phyloP scores from a whole-genome alignment of 2,797 vertebrate species.

The Tarsius wallacei region DNA sequence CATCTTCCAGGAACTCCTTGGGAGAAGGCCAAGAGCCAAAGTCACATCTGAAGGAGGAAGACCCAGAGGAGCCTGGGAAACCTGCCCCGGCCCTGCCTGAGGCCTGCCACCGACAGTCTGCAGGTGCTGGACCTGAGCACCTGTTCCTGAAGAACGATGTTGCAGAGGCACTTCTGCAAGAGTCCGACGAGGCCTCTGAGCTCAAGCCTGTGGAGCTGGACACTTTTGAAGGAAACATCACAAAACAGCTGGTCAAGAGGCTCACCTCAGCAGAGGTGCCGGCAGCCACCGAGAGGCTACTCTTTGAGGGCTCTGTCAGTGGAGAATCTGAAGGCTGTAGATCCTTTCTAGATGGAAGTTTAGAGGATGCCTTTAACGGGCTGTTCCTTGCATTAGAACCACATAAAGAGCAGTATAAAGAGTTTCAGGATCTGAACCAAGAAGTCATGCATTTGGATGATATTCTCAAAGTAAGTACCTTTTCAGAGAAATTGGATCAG shows the following conservation, averaged over 20 bases:
- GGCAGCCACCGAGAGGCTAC: constrained; percentile 85
- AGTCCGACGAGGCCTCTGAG: constrained; percentile 93
- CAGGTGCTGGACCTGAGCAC: constrained; percentile 86
- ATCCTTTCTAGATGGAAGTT: constrained; percentile 95
- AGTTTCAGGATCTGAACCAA: constrained; percentile 97
- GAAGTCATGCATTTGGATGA: constrained; percentile 98
- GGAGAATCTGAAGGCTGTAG: constrained; percentile 95
- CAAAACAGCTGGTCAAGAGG: constrained; percentile 97
- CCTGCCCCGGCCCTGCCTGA: constrained; percentile 86
- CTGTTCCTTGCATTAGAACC: constrained; percentile 96
- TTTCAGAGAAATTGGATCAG: not conserved
- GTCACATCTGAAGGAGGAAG: not conserved
- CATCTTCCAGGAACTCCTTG: constrained; percentile 81
- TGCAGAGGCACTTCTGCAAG: constrained; percentile 90
- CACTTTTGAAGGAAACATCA: constrained; percentile 96
- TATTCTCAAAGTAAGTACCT: constrained; percentile 95
- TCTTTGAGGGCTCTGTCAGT: constrained; percentile 89
- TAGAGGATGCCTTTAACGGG: constrained; percentile 97
- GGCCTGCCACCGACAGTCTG: constrained; percentile 86
- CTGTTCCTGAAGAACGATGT: constrained; percentile 92
- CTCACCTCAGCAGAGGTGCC: constrained; percentile 95
- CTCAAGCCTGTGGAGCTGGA: constrained; percentile 98
- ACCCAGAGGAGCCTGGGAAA: constrained; percentile 62
- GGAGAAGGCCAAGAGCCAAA: constrained; percentile 78
- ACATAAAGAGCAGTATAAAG: constrained; percentile 95